Evolutionary conservation across 2,888 invertebrate species (phyloP).

Genomic region (Lycia hirtaria): DNA sequence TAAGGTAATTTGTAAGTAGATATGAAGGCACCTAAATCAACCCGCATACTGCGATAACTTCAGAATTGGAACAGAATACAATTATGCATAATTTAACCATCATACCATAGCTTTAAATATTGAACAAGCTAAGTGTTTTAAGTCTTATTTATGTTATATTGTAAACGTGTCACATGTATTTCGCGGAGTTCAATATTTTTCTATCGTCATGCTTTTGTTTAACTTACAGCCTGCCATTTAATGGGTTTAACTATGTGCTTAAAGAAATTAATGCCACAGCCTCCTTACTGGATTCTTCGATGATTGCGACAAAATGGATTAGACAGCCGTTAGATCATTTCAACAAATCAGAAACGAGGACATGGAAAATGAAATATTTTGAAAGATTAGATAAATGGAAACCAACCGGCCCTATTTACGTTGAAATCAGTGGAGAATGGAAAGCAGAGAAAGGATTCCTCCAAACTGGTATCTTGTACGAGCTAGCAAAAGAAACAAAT

Average conservation of each 20-base stretch:
- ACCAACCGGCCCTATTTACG: constrained; percentile 63
- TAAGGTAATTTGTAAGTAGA: constrained; percentile 2
- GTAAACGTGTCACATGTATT: constrained; percentile 38
- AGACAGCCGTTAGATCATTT: constrained; percentile 72
- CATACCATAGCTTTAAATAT: constrained; percentile 9
- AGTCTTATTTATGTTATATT: not conserved
- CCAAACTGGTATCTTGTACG: constrained; percentile 63
- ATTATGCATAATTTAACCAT: constrained; percentile 2
- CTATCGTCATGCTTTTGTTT: constrained; percentile 43
- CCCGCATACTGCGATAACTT: constrained; percentile 25
- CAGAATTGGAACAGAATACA: constrained; percentile 26
- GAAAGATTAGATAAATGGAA: constrained; percentile 65
- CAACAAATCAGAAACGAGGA: constrained; percentile 54
- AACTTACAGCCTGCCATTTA: constrained; percentile 50
- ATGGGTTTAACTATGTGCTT: constrained; percentile 55
- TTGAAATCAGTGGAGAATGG: constrained; percentile 71
- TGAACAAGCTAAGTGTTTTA: not conserved
- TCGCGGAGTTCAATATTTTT: constrained; percentile 38
- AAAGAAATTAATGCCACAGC: constrained; percentile 49
- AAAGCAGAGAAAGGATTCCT: constrained; percentile 58
- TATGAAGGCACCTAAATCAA: constrained; percentile 1
- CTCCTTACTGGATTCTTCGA: constrained; percentile 40
- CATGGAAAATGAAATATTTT: constrained; percentile 73
- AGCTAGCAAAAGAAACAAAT: constrained; percentile 71
- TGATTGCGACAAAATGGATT: constrained; percentile 58